Base-by-base conservation (phyloP, 2,888 invertebrate species). In the Actias luna region DNA sequence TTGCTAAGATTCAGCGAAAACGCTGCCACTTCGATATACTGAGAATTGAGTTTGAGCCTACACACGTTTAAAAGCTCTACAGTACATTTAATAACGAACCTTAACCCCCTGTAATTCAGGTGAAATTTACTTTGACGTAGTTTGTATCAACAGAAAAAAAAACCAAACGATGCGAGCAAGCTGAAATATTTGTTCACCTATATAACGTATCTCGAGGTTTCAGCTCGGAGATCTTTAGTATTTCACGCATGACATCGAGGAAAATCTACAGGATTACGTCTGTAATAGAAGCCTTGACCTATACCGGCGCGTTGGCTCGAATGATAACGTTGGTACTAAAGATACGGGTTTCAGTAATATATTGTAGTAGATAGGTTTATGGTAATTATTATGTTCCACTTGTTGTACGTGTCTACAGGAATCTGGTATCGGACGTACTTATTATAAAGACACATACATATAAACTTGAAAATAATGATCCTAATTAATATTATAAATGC, bases 211-310 rank as follows among this genome's bases (percentile, higher is more conserved):
- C 29, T 29, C n/a, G 55, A 16, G 55, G 55, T 29, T 29, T 55
- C 55, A 55, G 55, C 46, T 55, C 29, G 29, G 29, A 55, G 29
- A 55, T 55, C 55, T 55, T 55, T 55, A 55, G 55, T 55, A 55
- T 55, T 55, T 55, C 55, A 55, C 29, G 55, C 55, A 29, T 29
- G 55, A 55, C 27, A 55, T 55, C 2, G 55, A 29, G 55, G 29
- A 55, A 55, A 29, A 55, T 55, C 29, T 55, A 55, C 55, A 29
- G 55, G 55, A 55, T 55, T 55, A 55, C 29, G 29, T 55, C 55
- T 29, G 29, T 55, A 55, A 55, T 55, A 55, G 55, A 29, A 10
- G 29, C 55, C 55, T 55, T 55, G 55, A 55, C 55, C 29, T 55
- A 29, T 5, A 55, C 12, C 22, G 46, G 46, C 25, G 46, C 4